Evolutionary conservation across 2,888 invertebrate species (phyloP).

Genomic region (Tiliacea aurago): DNA sequence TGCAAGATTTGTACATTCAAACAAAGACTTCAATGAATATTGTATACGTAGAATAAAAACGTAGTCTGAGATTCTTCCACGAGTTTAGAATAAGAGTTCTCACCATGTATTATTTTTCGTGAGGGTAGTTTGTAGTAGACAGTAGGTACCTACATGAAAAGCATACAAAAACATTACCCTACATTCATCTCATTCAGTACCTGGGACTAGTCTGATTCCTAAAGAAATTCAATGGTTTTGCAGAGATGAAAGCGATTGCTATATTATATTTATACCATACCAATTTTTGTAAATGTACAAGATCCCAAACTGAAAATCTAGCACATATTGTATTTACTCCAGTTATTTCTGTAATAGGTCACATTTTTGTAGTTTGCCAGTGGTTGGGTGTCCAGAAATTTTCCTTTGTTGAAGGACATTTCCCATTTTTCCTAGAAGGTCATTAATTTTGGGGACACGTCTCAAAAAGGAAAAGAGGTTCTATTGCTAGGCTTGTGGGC

Average conservation of each 20-base stretch:
- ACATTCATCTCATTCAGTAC: background rate
- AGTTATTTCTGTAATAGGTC: background rate
- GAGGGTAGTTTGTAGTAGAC: background rate
- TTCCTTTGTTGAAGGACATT: slow-evolving; percentile 26
- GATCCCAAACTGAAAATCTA: background rate
- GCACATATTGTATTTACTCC: background rate
- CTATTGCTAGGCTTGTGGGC: slow-evolving; percentile 85
- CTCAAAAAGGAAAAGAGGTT: slow-evolving; percentile 82
- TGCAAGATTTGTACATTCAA: background rate
- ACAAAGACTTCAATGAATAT: background rate
- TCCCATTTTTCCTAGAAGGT: slow-evolving; percentile 61
- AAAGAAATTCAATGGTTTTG: background rate
- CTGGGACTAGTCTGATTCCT: background rate
- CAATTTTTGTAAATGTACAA: background rate
- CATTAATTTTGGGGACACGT: slow-evolving; percentile 71
- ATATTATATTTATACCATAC: too few species aligned
- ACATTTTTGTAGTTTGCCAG: background rate
- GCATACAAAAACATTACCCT: background rate
- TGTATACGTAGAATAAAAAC: background rate
- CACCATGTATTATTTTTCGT: background rate
- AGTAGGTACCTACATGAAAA: background rate
- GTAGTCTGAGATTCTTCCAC: background rate
- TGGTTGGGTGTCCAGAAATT: slow-evolving; percentile 29
- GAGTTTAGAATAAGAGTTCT: background rate
- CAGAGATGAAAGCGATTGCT: background rate